These are phyloP conservation scores for Caenorhabditis sinica DNA, from an alignment of 2,888 invertebrate species.

Conservation along the genomic window DNA sequence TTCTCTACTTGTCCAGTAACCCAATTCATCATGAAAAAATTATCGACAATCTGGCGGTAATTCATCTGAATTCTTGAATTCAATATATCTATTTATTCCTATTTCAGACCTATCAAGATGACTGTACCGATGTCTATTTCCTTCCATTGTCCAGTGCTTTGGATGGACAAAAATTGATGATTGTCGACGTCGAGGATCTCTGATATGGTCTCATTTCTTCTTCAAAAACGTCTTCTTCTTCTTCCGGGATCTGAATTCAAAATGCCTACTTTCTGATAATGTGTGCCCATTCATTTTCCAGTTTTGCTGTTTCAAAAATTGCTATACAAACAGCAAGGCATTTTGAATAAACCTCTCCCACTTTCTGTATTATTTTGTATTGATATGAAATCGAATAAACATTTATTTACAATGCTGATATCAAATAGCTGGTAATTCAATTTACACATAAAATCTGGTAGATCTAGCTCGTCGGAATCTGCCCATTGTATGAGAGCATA, in stretches of 20 bases:
- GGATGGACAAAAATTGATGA: conserved; percentile 23
- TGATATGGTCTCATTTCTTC: conserved; percentile 5
- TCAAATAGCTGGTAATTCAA: not conserved
- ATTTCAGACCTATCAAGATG: conserved; percentile 49
- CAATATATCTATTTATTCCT: not conserved
- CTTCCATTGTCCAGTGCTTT: conserved; percentile 17
- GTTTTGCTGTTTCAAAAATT: conserved; percentile 50
- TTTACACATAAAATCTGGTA: conserved; percentile 78
- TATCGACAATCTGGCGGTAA: conserved; percentile 65
- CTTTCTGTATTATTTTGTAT: not conserved
- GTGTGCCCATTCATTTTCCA: conserved; percentile 54
- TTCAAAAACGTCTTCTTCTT: conserved; percentile 18
- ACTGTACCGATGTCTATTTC: conserved; percentile 47
- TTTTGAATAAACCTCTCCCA: conserved; percentile 35
- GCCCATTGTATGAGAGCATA: conserved; percentile 79
- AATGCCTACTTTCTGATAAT: conserved; percentile 46
- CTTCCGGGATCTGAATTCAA: conserved; percentile 36
- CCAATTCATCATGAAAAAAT: conserved; percentile 53
- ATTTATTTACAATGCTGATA: conserved; percentile 7
- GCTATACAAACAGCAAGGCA: conserved; percentile 45
- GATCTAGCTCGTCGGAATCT: conserved; percentile 73
- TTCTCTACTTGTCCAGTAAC: conserved; percentile 54
- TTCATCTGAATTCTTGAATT: not conserved
- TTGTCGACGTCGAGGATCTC: conserved; percentile 40
- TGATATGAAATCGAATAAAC: not conserved